phyloP scores from a whole-genome alignment of 2,797 vertebrate genomes.

The Leptoclinus maculatus region DNA sequence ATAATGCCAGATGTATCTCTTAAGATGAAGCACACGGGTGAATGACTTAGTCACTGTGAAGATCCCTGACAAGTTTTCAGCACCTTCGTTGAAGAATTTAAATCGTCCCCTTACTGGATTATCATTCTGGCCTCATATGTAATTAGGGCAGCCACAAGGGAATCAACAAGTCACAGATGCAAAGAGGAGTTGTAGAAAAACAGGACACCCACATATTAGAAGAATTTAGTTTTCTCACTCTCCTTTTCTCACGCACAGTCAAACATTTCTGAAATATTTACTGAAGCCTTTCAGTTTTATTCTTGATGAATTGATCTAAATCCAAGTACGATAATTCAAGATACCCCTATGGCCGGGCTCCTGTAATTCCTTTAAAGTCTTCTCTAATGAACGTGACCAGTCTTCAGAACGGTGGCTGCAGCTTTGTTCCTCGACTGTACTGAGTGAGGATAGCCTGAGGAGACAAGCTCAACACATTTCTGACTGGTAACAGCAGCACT shows the following conservation, averaged over 20 bases:
- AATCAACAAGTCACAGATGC: constrained; percentile 28
- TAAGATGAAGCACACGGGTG: not conserved
- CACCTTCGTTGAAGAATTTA: not conserved
- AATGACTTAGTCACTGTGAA: constrained; percentile 12
- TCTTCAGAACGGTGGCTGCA: constrained; percentile 73
- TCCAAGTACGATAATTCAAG: constrained; percentile 65
- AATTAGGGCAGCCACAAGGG: constrained; percentile 14
- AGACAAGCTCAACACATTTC: constrained; percentile 77
- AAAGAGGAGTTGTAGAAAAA: not conserved
- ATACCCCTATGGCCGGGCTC: constrained; percentile 64
- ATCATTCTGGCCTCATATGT: constrained; percentile 11
- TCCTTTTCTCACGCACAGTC: not conserved
- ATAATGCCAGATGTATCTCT: not conserved
- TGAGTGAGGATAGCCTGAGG: constrained; percentile 70
- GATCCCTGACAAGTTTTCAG: not conserved
- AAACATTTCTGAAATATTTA: constrained; percentile 28
- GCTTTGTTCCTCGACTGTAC: constrained; percentile 59
- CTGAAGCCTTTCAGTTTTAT: constrained; percentile 50
- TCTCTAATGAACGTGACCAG: constrained; percentile 81
- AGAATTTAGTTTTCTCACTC: constrained; percentile 10
- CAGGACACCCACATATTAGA: not conserved
- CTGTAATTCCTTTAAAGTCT: constrained; percentile 81
- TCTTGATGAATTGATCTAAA: constrained; percentile 69
- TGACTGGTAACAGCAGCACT: constrained; percentile 75
- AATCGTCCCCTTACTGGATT: not conserved